phyloP scores from a whole-genome alignment of 2,888 invertebrate species.

The Abrostola triplasia region DNA sequence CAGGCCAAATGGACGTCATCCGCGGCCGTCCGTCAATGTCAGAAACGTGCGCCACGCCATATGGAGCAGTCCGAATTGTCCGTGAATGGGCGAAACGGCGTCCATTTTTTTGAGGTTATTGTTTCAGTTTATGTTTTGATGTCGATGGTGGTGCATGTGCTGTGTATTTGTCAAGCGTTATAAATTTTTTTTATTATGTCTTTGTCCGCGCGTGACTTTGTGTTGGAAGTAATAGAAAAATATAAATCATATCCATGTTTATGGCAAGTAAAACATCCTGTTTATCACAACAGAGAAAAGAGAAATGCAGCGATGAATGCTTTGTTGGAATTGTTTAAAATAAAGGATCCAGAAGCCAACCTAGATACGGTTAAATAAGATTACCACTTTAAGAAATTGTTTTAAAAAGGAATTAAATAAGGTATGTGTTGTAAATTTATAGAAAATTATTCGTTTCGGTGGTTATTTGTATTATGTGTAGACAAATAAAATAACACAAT shows the following conservation, averaged over 20 bases:
- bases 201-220: conserved; percentile 2
- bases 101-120: conserved; percentile 1
- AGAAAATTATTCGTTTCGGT: not conserved
- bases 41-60: conserved; percentile 22
- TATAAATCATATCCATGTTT: conserved; percentile 9
- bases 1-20: conserved; percentile 24
- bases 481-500: not conserved
- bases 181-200: too few species aligned
- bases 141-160: conserved; percentile 8
- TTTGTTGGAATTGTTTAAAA: conserved; percentile 10
- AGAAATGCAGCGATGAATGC: conserved; percentile 10
- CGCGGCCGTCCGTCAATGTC: conserved; percentile 20
- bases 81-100: conserved; percentile 9
- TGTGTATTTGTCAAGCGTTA: too few species aligned
- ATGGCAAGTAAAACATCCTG: conserved; percentile 11
- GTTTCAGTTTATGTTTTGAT: conserved; percentile 6
- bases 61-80: conserved; percentile 14
- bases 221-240: conserved; percentile 8
- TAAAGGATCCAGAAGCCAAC: conserved; percentile 9
- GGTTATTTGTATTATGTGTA: not conserved
- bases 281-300: conserved; percentile 11
- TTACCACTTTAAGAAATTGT: conserved; percentile 10
- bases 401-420: conserved; percentile 14
- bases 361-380: conserved; percentile 7
- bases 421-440: conserved; percentile 5